Percentiles rank a stretch among this genome's conserved stretches.
These are phyloP conservation scores for Pygmarrhopalites habei DNA, from an alignment of 1,140 invertebrate genomes.

Conservation along the genomic window DNA sequence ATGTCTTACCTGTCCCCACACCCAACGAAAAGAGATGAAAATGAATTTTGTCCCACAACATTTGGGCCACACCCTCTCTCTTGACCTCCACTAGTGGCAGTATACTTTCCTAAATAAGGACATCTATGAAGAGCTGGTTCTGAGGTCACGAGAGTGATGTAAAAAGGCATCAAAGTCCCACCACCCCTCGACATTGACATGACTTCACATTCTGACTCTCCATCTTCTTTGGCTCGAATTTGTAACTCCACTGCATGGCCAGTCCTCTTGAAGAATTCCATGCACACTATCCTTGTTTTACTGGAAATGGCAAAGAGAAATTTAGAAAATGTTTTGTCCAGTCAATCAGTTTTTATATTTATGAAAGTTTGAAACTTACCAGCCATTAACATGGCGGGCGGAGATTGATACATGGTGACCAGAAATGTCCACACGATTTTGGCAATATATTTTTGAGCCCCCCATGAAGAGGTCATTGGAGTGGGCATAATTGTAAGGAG, in stretches of 20 bases:
- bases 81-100: conserved; percentile 13
- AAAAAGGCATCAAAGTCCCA: neutral
- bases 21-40: conserved; percentile 29
- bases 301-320: conserved; percentile 42
- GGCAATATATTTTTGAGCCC: conserved; percentile 29
- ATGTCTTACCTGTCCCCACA: conserved; percentile 32
- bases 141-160: conserved; percentile 33
- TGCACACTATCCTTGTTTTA: conserved; percentile 51
- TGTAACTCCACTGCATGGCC: conserved; percentile 49
- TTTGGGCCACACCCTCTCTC: conserved; percentile 4
- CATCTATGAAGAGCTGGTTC: conserved; percentile 25
- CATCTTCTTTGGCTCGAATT: conserved; percentile 25
- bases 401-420: conserved; percentile 43
- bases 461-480: conserved; percentile 22
- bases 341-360: conserved; percentile 1
- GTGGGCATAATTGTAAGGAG: no score
- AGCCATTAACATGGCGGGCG: conserved; percentile 65
- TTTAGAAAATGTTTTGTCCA: neutral
- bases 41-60: conserved; percentile 23
- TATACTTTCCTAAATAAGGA: conserved; percentile 36
- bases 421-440: conserved; percentile 22
- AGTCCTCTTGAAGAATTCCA: conserved; percentile 51
- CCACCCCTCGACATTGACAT: neutral
- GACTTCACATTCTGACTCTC: conserved; percentile 14
- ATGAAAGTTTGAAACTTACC: conserved; percentile 50